Evolutionary conservation across 2,888 invertebrate genomes (phyloP).

Genomic region (Drosophila helvetica): DNA sequence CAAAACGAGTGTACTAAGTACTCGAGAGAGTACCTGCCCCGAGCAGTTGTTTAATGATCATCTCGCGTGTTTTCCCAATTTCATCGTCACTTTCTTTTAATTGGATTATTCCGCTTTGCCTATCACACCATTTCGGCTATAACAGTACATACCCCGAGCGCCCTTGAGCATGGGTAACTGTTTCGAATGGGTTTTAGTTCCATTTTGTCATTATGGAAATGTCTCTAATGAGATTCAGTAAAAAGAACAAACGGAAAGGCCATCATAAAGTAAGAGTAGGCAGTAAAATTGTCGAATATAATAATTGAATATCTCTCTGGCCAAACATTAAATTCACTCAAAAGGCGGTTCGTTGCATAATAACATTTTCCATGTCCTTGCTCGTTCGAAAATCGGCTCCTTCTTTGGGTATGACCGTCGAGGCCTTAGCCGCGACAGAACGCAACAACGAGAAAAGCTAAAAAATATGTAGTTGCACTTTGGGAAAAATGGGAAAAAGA

Average conservation of each 20-base stretch:
- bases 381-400: neutral
- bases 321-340: neutral
- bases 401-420: neutral
- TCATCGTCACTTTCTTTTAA: neutral
- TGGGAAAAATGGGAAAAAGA: neutral
- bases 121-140: neutral
- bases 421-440: neutral
- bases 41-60: neutral
- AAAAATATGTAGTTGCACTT: neutral
- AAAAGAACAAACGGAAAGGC: neutral
- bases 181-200: neutral
- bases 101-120: neutral
- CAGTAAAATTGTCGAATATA: neutral
- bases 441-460: neutral
- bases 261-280: neutral
- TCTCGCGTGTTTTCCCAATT: neutral
- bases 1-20: neutral
- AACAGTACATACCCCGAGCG: too few relatives aligned
- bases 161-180: neutral
- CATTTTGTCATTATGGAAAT: neutral
- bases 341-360: neutral
- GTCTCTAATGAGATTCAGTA: neutral
- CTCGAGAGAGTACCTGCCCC: neutral
- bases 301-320: neutral
- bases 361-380: neutral